These are phyloP conservation scores for Perognathus longimembris DNA, from an alignment of 2,113 vertebrate genomes.

Conservation along the genomic window DNA sequence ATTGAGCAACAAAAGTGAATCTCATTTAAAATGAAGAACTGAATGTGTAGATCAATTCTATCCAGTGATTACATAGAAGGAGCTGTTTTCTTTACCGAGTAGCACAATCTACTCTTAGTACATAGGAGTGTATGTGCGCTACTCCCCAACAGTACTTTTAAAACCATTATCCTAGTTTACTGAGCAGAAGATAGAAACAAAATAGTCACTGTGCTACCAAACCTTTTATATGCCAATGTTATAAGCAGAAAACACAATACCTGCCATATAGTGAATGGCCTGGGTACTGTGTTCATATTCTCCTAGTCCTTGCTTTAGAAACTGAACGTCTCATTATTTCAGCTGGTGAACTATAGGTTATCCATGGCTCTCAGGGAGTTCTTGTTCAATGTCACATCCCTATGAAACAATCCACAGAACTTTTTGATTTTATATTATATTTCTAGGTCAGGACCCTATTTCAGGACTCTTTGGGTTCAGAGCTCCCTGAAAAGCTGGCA, in stretches of 20 bases:
- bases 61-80: neutral
- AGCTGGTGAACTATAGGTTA: neutral
- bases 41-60: neutral
- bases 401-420: neutral
- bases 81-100: neutral
- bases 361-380: neutral
- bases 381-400: neutral
- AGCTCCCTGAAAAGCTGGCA: neutral
- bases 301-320: neutral
- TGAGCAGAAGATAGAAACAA: neutral
- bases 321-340: neutral
- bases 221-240: neutral
- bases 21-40: constrained; percentile 42
- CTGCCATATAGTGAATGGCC: neutral
- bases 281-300: neutral
- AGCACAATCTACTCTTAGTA: neutral
- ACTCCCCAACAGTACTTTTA: neutral
- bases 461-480: neutral
- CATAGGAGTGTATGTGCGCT: neutral
- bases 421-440: neutral
- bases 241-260: neutral
- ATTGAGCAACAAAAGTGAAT: constrained; percentile 18
- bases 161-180: neutral
- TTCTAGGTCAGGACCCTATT: neutral
- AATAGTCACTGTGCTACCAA: neutral